Evolutionary conservation across 2,113 vertebrate species (phyloP).

Genomic region (Microcebus murinus): DNA sequence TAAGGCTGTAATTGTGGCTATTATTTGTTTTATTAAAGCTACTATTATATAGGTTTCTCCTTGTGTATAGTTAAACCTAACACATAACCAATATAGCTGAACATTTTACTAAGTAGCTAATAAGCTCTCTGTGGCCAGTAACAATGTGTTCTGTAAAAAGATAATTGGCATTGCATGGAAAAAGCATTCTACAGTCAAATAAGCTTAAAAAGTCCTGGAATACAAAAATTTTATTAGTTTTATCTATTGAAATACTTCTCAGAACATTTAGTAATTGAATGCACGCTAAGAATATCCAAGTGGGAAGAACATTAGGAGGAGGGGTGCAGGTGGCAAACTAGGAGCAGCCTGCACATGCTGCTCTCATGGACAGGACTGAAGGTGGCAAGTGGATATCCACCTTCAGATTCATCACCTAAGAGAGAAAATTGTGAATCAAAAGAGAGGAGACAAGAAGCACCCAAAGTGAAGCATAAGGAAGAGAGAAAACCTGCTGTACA

Average conservation of each 20-base stretch:
- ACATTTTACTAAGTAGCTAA: background rate
- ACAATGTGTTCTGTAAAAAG: background rate
- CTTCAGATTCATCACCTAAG: no score
- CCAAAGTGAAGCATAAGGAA: no score
- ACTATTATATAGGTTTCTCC: constrained; percentile 9
- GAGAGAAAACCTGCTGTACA: no score
- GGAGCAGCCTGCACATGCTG: no score
- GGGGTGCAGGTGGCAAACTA: no score
- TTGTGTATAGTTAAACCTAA: constrained; percentile 15
- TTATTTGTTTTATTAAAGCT: constrained; percentile 47
- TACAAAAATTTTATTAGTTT: background rate
- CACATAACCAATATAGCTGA: constrained; percentile 12
- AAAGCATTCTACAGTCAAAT: background rate
- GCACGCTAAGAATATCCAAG: background rate
- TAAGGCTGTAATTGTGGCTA: background rate
- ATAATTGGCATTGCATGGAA: background rate
- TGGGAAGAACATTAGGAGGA: background rate
- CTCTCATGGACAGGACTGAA: no score
- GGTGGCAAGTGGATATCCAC: no score
- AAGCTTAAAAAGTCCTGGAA: background rate
- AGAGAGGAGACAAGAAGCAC: no score
- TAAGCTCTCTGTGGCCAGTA: background rate
- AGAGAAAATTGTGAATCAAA: no score
- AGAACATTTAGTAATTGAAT: constrained; percentile 6
- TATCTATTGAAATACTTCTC: constrained; percentile 1